These are phyloP conservation scores for Syndactyla subalaris DNA, from an alignment of 2,797 vertebrate species.

Conservation along the genomic window DNA sequence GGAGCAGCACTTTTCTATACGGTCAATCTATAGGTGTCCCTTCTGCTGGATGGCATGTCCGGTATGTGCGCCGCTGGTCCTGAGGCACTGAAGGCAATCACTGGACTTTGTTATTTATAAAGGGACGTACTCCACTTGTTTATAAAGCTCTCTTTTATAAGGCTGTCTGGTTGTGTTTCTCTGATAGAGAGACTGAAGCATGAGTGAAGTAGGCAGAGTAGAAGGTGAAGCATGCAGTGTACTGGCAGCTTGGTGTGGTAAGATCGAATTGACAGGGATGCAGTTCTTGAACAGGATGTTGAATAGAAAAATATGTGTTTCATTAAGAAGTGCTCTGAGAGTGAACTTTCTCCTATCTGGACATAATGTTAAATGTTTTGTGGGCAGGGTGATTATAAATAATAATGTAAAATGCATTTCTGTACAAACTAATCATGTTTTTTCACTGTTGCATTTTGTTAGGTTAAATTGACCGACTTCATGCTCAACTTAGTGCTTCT, in stretches of 20 bases:
- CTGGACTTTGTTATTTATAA: constrained; percentile 63
- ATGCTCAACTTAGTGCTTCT: background rate
- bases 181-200: constrained; percentile 58
- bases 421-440: constrained; percentile 59
- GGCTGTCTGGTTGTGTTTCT: constrained; percentile 69
- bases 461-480: constrained; percentile 57
- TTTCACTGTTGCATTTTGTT: constrained; percentile 39
- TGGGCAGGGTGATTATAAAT: background rate
- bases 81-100: constrained; percentile 51
- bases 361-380: constrained; percentile 6
- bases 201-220: constrained; percentile 33
- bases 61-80: constrained; percentile 38
- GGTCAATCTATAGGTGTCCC: constrained; percentile 37
- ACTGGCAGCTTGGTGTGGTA: background rate
- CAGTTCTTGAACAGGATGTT: background rate
- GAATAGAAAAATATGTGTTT: background rate
- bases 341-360: background rate
- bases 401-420: constrained; percentile 24
- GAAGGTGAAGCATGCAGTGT: background rate
- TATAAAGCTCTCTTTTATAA: constrained; percentile 86
- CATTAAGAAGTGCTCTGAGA: background rate
- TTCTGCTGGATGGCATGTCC: constrained; percentile 50
- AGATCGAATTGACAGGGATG: background rate
- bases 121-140: constrained; percentile 81
- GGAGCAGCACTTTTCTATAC: background rate